Evolutionary conservation across 2,888 invertebrate genomes (phyloP).

Genomic region (Macrosoma leucophasiata): DNA sequence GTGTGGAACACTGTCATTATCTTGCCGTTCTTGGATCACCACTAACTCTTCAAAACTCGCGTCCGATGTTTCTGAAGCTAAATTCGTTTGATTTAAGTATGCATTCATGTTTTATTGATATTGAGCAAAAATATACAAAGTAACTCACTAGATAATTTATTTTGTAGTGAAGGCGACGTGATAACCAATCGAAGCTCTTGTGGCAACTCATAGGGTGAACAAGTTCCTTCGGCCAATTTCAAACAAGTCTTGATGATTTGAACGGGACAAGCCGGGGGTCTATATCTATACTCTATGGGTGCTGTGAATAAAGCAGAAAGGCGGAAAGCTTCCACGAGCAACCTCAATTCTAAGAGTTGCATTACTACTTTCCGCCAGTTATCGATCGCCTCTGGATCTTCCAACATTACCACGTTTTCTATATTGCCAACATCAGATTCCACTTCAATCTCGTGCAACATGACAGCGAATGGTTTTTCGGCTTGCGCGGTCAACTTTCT

Average conservation of each 20-base stretch:
- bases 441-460: constrained; percentile 59
- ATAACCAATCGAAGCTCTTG: constrained; percentile 78
- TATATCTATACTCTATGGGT: constrained; percentile 57
- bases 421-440: constrained; percentile 64
- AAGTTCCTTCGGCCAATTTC: constrained; percentile 78
- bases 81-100: too few species aligned
- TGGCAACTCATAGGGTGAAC: constrained; percentile 78
- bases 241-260: constrained; percentile 78
- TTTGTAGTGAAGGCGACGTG: constrained; percentile 52
- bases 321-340: constrained; percentile 77
- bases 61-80: constrained; percentile 63
- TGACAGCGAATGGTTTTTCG: constrained; percentile 53
- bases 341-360: constrained; percentile 71
- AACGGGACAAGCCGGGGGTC: constrained; percentile 60
- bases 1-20: constrained; percentile 40
- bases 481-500: constrained; percentile 43
- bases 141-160: constrained; percentile 55
- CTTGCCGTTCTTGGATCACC: constrained; percentile 61
- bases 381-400: constrained; percentile 53
- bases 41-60: constrained; percentile 67
- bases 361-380: constrained; percentile 68
- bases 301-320: constrained; percentile 71
- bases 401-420: constrained; percentile 49
- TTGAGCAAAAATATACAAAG: too few species aligned
- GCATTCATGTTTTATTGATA: too few species aligned